Conservation (phyloP, 37 sponge, comb jelly and placozoan genomes). For the Geodia barretti region DNA sequence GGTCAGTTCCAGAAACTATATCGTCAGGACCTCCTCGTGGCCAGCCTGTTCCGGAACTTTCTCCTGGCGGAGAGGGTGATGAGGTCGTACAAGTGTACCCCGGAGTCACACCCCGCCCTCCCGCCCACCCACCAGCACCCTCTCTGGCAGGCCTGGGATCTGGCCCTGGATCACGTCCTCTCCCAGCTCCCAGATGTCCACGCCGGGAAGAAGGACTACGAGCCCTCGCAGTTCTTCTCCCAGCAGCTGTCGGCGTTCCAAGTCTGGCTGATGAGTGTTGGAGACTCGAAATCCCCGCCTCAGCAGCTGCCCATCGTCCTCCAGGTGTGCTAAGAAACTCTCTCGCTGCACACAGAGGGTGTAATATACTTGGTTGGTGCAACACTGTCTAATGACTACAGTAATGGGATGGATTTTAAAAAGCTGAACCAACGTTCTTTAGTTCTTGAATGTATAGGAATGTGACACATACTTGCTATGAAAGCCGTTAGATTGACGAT, state of each 20-base stretch:
- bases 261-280: slow-evolving; percentile 84
- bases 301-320: slow-evolving; percentile 95
- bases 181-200: slow-evolving; percentile 71
- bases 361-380: not conserved
- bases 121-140: slow-evolving; percentile 90
- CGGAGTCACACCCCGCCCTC: slow-evolving; percentile 84
- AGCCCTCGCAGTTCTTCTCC: slow-evolving; percentile 91
- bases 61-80: slow-evolving; percentile 94
- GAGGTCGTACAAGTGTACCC: slow-evolving; percentile 88
- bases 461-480: not conserved
- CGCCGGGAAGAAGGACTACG: slow-evolving; percentile 52
- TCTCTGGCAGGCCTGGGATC: slow-evolving; percentile 95
- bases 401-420: not conserved
- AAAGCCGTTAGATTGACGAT: not conserved
- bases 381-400: not conserved
- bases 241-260: slow-evolving; percentile 96
- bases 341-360: not conserved
- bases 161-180: slow-evolving; percentile 89
- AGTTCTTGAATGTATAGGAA: not conserved
- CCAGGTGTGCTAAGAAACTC: slow-evolving; percentile 75
- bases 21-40: slow-evolving; percentile 95
- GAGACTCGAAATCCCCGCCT: slow-evolving; percentile 54
- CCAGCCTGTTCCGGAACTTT: slow-evolving; percentile 93
- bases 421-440: not conserved
- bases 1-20: slow-evolving; percentile 92